Evolutionary conservation across 2,797 vertebrate species (phyloP).

Genomic region (Poecile montanus): DNA sequence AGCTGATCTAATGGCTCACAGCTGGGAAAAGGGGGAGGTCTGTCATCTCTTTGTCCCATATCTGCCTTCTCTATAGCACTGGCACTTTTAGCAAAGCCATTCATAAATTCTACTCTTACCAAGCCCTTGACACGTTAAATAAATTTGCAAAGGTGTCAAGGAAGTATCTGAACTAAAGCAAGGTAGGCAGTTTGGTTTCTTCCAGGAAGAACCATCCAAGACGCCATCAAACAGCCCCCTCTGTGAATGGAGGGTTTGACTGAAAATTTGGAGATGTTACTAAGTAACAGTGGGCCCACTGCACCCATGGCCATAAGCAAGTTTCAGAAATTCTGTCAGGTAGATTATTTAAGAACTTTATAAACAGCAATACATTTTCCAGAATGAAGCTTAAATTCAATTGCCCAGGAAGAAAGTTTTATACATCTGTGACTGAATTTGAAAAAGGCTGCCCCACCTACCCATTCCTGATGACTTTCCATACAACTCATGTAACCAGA

Average conservation of each 20-base stretch:
- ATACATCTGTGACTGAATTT: neutral
- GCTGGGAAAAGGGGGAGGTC: neutral
- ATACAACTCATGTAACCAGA: neutral
- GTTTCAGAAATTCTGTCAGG: neutral
- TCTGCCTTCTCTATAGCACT: neutral
- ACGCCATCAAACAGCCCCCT: neutral
- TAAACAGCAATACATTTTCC: neutral
- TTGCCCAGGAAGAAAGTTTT: neutral
- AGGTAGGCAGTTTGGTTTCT: neutral
- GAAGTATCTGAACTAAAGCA: neutral
- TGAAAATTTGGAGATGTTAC: neutral
- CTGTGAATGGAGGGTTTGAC: neutral
- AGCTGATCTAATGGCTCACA: neutral
- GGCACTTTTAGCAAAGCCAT: neutral
- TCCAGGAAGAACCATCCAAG: neutral
- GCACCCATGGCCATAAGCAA: neutral
- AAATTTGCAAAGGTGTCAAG: neutral
- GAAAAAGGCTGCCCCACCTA: neutral
- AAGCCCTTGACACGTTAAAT: neutral
- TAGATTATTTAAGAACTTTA: neutral
- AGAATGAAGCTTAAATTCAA: neutral
- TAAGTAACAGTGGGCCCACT: neutral
- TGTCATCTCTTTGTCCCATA: neutral
- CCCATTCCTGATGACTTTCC: neutral
- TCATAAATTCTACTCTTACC: neutral